Base-by-base conservation (phyloP, 1,140 invertebrate species). In the Zophobas morio region DNA sequence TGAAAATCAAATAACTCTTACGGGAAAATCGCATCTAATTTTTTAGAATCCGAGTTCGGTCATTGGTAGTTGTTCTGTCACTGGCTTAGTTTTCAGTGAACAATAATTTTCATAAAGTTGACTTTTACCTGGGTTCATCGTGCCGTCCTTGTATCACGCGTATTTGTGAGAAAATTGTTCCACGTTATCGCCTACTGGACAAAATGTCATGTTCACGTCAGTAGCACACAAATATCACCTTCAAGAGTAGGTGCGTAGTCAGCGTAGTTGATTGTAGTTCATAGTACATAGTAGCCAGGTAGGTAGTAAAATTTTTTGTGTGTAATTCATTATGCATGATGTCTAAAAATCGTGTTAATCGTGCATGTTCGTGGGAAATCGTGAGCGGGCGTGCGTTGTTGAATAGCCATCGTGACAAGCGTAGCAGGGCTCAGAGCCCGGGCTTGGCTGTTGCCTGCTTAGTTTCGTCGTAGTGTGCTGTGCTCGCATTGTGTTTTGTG, bases 381-480 rank as follows among this genome's bases (percentile, higher is more conserved):
- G 74, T 66, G 53, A 34, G 46, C 75, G 80, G 75, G 78, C 80
- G 78, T 81, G 80, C 78, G 80, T 81, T 79, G 74, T 79, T 49
- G 80, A 77, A 81, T 75, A 75, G 80, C 63, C 66, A 66, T 70
- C 74, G 75, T 78, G 76, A 75, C 76, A 75, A 70, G 76, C 76
- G 73, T 75, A 66, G 74, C 77, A 79, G 74, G 76, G 75, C 76
- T 74, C 75, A 70, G 40, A 76, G 73, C 80, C 78, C 78, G 80
- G 78, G 77, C 74, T 74, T 49, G 47, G 66, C 70, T 72, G 76
- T 71, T 77, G 54, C 57, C 63, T 70, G 76, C 70, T 72, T 72
- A 77, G 76, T 72, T 76, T 63, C 20, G 42, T 75, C 74, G 63
- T 32, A 63, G 72, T 8, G 47, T 73, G 66, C 70, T 56, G 76